Evolutionary conservation across 1,140 invertebrate genomes (phyloP).

Genomic region (Bombus polaris): DNA sequence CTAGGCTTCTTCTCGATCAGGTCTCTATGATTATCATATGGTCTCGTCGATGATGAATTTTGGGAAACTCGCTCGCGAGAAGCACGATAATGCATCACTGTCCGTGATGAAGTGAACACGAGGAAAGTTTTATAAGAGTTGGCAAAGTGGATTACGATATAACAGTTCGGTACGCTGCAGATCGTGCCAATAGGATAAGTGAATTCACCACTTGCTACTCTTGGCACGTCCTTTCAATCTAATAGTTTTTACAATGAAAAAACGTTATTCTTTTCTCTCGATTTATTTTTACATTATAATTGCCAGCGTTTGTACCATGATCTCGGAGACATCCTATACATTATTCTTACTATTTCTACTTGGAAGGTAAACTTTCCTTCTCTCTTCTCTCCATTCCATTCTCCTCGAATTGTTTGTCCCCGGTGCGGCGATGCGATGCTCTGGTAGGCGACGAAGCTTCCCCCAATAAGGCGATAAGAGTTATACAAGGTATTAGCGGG

Average conservation of each 20-base stretch:
- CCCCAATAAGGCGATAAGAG: conserved; percentile 67
- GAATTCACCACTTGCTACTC: not conserved
- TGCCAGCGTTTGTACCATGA: no score
- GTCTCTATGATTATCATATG: not conserved
- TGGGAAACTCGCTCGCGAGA: not conserved
- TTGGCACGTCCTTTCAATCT: not conserved
- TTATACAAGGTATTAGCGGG: conserved; percentile 77
- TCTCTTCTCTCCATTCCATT: not conserved
- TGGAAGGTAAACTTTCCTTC: conserved; percentile 6
- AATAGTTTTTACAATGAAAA: not conserved
- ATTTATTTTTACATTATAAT: no score
- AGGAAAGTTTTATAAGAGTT: conserved; percentile 24
- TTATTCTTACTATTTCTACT: not conserved
- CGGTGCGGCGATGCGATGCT: not conserved
- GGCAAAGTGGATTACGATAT: conserved; percentile 26
- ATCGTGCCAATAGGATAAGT: conserved; percentile 9
- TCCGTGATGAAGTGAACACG: conserved; percentile 5
- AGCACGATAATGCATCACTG: not conserved
- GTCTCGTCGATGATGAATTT: not conserved
- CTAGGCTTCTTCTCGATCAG: no score
- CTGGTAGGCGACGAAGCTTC: conserved; percentile 15
- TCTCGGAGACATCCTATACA: not conserved
- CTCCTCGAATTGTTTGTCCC: not conserved
- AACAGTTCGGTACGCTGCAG: not conserved
- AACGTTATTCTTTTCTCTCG: no score